Percentiles rank a stretch among this genome's conserved stretches.
These are phyloP conservation scores for Hydroisotoma schaefferi DNA, from an alignment of 2,888 invertebrate genomes.

Conservation along the genomic window DNA sequence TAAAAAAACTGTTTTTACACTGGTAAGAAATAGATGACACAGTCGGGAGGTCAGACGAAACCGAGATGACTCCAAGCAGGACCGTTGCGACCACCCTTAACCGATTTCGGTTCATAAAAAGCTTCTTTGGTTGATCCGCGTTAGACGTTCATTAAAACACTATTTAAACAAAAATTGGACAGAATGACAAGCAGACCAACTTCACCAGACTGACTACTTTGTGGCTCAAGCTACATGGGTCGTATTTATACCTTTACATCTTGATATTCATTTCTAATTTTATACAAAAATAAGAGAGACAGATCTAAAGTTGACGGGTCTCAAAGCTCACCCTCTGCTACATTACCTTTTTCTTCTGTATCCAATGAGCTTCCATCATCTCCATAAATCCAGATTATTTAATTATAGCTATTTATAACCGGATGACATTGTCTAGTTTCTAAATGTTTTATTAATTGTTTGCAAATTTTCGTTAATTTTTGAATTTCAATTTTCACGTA, in stretches of 20 bases:
- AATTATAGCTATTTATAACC: no score
- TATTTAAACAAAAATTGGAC: not conserved
- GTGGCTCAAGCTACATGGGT: constrained; percentile 16
- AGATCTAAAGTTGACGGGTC: no score
- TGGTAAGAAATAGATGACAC: constrained; percentile 22
- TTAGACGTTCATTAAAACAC: not conserved
- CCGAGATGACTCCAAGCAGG: constrained; percentile 22
- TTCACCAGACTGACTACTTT: constrained; percentile 43
- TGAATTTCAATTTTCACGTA: no score
- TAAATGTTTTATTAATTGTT: no score
- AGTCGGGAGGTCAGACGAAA: constrained; percentile 34
- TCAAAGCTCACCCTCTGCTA: no score
- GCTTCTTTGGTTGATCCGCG: not conserved
- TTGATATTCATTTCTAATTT: no score
- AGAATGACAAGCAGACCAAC: constrained; percentile 38
- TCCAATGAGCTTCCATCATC: no score
- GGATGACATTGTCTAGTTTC: no score
- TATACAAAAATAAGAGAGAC: no score
- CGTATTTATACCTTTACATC: constrained; percentile 42
- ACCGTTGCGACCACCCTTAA: constrained; percentile 25
- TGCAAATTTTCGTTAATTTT: no score
- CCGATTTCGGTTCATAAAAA: constrained; percentile 1
- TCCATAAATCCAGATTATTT: no score
- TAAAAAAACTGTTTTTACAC: constrained; percentile 3
- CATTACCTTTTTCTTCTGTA: no score